Percentiles rank a stretch among this genome's conserved stretches.
Evolutionary conservation across 2,797 vertebrate genomes (phyloP).

Genomic region (Acrocephalus scirpaceus): DNA sequence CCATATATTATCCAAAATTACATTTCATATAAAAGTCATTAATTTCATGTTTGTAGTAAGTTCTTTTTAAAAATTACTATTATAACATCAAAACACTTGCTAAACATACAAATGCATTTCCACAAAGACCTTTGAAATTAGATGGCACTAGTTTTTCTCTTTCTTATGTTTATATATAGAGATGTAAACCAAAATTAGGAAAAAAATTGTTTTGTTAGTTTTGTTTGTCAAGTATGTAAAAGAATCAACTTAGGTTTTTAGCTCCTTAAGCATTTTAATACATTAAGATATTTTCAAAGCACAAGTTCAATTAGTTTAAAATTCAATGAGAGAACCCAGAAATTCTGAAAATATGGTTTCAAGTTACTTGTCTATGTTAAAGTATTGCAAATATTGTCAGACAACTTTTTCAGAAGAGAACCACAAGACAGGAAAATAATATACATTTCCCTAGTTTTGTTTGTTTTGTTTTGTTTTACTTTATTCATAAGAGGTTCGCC

Average conservation of each 20-base stretch:
- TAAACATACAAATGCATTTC: neutral
- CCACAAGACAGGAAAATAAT: neutral
- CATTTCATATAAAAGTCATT: neutral
- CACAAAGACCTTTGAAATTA: neutral
- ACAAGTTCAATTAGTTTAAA: neutral
- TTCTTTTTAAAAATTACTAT: neutral
- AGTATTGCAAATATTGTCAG: neutral
- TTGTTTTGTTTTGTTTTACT: neutral
- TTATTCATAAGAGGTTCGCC: neutral
- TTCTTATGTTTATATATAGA: neutral
- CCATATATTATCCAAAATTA: neutral
- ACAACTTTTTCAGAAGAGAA: neutral
- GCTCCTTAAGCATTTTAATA: neutral
- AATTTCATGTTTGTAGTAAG: neutral
- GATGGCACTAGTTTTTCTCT: neutral
- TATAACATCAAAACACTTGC: neutral
- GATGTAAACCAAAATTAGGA: neutral
- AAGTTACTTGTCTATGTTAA: neutral
- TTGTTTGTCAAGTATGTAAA: neutral
- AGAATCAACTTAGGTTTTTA: neutral
- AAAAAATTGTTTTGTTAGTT: neutral
- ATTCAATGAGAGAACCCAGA: neutral
- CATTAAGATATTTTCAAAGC: neutral
- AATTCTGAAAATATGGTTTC: neutral
- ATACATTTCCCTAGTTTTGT: rapidly evolving